These are phyloP conservation scores for Denticeps clupeoides DNA, from an alignment of 2,797 vertebrate genomes.

Conservation along the genomic window DNA sequence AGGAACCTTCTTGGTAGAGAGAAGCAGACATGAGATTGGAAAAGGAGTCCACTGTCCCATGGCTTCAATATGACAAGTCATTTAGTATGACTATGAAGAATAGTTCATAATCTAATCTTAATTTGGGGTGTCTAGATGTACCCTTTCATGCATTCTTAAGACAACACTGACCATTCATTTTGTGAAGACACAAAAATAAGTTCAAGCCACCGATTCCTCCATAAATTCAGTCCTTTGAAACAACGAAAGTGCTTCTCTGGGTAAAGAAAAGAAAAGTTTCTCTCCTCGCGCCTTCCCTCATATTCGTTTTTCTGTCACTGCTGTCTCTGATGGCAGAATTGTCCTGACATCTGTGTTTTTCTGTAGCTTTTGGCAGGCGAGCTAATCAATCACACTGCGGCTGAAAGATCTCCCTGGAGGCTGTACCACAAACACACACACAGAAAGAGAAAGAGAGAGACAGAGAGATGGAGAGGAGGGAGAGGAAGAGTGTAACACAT, in stretches of 20 bases:
- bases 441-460: not conserved
- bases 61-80: conserved; percentile 10
- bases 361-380: conserved; percentile 18
- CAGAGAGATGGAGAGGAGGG: not conserved
- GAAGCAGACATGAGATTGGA: not conserved
- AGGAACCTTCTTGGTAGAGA: too few relatives aligned
- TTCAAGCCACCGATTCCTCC: too few relatives aligned
- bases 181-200: too few relatives aligned
- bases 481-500: not conserved
- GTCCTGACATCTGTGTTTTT: conserved; percentile 23
- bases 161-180: too few relatives aligned
- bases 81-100: too few relatives aligned
- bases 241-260: conserved; percentile 16
- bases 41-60: conserved; percentile 15
- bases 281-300: conserved; percentile 8
- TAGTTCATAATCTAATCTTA: too few relatives aligned
- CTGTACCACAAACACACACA: not conserved
- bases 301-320: conserved; percentile 16
- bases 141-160: too few relatives aligned
- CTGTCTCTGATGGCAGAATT: conserved; percentile 13
- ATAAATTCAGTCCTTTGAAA: conserved; percentile 17
- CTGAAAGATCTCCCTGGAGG: conserved; percentile 9
- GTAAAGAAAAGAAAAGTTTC: not conserved
- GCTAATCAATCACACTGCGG: conserved; percentile 29
- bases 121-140: too few relatives aligned